Evolutionary conservation across 1,140 invertebrate genomes (phyloP), one percentile per base, ranked within the genome.

Genomic region (Antheraea pernyi): DNA sequence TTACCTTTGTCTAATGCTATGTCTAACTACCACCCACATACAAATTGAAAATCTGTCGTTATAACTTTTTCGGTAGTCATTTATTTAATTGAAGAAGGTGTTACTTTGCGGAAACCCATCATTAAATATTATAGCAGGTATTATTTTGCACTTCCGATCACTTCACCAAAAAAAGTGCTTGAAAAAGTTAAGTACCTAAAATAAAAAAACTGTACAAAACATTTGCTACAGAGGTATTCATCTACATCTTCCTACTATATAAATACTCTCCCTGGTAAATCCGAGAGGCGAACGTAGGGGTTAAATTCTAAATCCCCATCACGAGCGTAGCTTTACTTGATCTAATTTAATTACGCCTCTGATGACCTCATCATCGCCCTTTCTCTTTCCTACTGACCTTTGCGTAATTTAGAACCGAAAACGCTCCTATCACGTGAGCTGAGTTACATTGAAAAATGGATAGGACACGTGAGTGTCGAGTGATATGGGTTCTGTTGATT

Each of bases 291-390:
- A 61, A 22, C 8, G 59, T 64, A 9, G 11, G 30, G 37, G 46
- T 53, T 19, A 42, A 37, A 37, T 42, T 42, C 64, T n/a, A 76
- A 79, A 83, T 81, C 76, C 78, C 76, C 48, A 72, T 64, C 61
- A 67, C 65, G 64, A 71, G 74, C 71, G 62, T 62, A 69, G 77
- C 69, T 79, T 80, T 74, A 78, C 70, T 73, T 74, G 69, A 60
- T 58, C 75, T 84, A 83, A 84, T 83, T 84, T 78, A 84, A 84
- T 84, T 82, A 81, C 78, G 72, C 76, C 67, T 73, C 77, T 81
- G 79, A 84, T 77, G 79, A 79, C 77, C 76, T 80, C 76, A 84
- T 84, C 77, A 83, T 80, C 67, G 73, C 75, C 67, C 69, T 70
- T 61, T 71, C 65, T 65, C 73, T 42, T 37, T 39, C 46, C 6